A percentile compares a stretch with the other conserved stretches of the same genome.
Conservation (phyloP, 35 echinoderm and acorn worm species). For the Ptychodera flava region DNA sequence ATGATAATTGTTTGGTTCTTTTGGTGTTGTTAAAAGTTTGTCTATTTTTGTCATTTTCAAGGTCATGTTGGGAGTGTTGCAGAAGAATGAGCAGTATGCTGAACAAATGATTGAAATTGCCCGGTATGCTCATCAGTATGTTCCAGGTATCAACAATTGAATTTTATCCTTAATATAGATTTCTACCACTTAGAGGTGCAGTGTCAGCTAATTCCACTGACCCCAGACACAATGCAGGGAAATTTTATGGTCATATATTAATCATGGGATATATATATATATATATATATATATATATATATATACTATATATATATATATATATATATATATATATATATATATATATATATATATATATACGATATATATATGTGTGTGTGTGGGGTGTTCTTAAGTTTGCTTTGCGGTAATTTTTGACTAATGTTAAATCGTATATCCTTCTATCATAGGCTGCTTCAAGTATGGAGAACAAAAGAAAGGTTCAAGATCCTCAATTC, state of each 20-base stretch:
- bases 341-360: no score
- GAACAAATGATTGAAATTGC: conserved; percentile 5
- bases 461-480: not conserved
- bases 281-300: not conserved
- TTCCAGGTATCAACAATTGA: not conserved
- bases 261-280: not conserved
- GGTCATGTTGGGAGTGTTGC: conserved; percentile 7
- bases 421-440: not conserved
- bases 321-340: not conserved
- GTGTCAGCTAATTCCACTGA: not conserved
- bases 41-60: conserved; percentile 2
- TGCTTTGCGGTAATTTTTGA: not conserved
- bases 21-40: not conserved
- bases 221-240: not conserved
- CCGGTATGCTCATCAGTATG: conserved; percentile 7
- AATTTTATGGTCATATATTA: not conserved
- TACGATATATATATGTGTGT: not conserved
- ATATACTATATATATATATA: not conserved
- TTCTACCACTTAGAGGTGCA: not conserved
- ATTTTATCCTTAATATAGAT: not conserved
- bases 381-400: not conserved
- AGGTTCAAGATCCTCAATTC: not conserved
- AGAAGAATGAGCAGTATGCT: conserved; percentile 12
- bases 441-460: not conserved
- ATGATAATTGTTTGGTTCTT: not conserved